phyloP scores from a whole-genome alignment of 2,888 invertebrate genomes.

The Venusia cambrica region DNA sequence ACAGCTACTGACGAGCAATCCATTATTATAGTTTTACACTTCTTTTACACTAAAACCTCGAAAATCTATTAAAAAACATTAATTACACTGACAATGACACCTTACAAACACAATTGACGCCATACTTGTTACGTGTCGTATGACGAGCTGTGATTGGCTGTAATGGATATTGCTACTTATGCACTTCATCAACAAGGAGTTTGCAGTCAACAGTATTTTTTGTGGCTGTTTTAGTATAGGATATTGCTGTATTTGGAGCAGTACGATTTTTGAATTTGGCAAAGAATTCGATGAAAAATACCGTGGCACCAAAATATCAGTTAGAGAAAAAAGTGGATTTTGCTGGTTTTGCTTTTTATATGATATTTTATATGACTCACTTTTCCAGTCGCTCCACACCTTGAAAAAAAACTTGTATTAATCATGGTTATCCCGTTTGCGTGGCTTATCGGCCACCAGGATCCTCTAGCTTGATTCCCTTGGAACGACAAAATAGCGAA shows the following conservation, averaged over 20 bases:
- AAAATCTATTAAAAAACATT: conserved; percentile 2
- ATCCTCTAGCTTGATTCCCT: too few species aligned
- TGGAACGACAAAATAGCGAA: too few species aligned
- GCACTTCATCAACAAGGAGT: conserved; percentile 13
- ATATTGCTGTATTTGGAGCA: conserved; percentile 14
- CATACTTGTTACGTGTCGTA: conserved; percentile 3
- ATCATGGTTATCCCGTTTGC: too few species aligned
- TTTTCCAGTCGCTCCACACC: too few species aligned
- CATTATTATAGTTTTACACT: conserved; percentile 3
- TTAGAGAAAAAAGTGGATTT: conserved; percentile 8
- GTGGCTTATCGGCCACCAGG: too few species aligned
- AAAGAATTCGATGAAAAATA: conserved; percentile 2
- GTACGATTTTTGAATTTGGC: conserved; percentile 4
- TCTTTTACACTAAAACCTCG: neutral
- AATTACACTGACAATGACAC: too few species aligned
- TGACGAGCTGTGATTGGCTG: conserved; percentile 17
- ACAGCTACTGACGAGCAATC: conserved; percentile 5
- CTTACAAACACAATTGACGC: too few species aligned
- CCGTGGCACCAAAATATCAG: conserved; percentile 3
- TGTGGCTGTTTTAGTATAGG: conserved; percentile 10
- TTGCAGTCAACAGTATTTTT: conserved; percentile 14
- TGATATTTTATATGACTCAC: too few species aligned
- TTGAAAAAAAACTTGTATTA: too few species aligned
- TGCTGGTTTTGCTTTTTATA: conserved; percentile 7
- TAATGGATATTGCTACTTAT: conserved; percentile 16